Conservation (phyloP, 2,888 invertebrate species). For the Conus canariensis region DNA sequence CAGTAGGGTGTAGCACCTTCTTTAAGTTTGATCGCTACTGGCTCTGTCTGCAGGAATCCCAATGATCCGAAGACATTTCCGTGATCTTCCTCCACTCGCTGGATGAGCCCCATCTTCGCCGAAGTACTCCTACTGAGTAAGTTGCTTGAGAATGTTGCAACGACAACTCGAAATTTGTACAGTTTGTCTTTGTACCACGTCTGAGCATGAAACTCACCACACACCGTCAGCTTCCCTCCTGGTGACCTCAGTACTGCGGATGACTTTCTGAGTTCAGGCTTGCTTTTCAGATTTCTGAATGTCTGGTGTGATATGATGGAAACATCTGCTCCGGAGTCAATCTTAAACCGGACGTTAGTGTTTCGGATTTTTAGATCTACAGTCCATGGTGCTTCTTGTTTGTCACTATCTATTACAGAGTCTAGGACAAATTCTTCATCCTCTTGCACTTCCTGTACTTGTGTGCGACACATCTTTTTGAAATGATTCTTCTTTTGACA, state of each 20-base stretch:
- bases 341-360: not conserved
- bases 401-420: not conserved
- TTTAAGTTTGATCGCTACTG: not conserved
- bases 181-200: not conserved
- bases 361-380: not conserved
- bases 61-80: not conserved
- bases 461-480: not conserved
- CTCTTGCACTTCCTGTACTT: not conserved
- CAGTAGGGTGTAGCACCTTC: not conserved
- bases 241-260: not conserved
- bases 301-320: not conserved
- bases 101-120: not conserved
- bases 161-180: not conserved
- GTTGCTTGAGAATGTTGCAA: not conserved
- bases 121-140: not conserved
- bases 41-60: not conserved
- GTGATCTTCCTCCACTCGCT: not conserved
- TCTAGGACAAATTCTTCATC: not conserved
- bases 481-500: not conserved
- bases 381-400: not conserved
- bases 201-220: not conserved
- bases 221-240: not conserved
- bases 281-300: not conserved
- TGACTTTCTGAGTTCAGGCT: not conserved
- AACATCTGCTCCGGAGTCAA: not conserved